These are phyloP conservation scores for Hydropsyche tenuis DNA, from an alignment of 1,140 invertebrate species.

Conservation along the genomic window DNA sequence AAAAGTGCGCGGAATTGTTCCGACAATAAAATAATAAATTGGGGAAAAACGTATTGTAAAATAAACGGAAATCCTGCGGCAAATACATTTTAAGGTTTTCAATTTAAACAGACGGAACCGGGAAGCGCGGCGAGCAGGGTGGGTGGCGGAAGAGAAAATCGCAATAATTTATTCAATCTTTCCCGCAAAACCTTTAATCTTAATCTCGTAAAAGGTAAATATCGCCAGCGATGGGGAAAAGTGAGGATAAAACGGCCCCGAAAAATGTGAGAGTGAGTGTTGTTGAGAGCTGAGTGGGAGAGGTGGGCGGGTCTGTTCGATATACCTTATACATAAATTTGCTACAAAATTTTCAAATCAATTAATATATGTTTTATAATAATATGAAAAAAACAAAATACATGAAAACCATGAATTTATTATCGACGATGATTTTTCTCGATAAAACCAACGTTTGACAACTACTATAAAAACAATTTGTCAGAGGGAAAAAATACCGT, in stretches of 20 bases:
- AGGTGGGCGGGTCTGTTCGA: too few species aligned
- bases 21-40: constrained; percentile 3
- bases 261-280: constrained; percentile 31
- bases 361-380: too few species aligned
- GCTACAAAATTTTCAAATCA: too few species aligned
- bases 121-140: constrained; percentile 15
- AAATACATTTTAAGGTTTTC: constrained; percentile 41
- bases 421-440: too few species aligned
- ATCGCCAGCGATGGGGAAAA: constrained; percentile 35
- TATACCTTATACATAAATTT: too few species aligned
- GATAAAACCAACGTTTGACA: too few species aligned
- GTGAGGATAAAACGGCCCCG: constrained; percentile 37
- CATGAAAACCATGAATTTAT: too few species aligned
- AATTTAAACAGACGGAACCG: constrained; percentile 43
- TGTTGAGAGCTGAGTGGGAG: neutral
- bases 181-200: constrained; percentile 49
- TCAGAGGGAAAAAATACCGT: neutral
- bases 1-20: neutral
- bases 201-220: constrained; percentile 49
- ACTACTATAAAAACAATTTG: too few species aligned
- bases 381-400: too few species aligned
- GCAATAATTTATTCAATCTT: constrained; percentile 50
- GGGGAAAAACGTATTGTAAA: neutral
- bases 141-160: constrained; percentile 34
- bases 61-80: constrained; percentile 22